Evolutionary conservation across 2,888 invertebrate genomes (phyloP).

Genomic region (Cantharis rustica): DNA sequence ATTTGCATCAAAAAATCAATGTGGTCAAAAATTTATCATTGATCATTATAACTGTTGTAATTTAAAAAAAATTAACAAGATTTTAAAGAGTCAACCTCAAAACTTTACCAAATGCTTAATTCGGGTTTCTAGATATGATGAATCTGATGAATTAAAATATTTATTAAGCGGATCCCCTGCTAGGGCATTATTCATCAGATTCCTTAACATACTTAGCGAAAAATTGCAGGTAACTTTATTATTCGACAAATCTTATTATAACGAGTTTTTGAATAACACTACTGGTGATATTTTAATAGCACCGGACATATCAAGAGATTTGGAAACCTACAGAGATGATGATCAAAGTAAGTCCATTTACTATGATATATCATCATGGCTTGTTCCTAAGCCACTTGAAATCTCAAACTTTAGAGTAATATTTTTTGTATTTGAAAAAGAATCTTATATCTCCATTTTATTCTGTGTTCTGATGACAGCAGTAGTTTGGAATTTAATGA

Average conservation of each 20-base stretch:
- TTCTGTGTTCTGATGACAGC: background rate
- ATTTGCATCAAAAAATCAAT: background rate
- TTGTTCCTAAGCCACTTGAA: background rate
- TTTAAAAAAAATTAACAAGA: too few relatives aligned
- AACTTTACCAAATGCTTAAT: too few relatives aligned
- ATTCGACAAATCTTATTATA: background rate
- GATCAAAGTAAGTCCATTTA: background rate
- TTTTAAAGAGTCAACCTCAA: too few relatives aligned
- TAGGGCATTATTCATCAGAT: background rate
- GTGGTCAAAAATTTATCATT: background rate
- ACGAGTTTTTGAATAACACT: background rate
- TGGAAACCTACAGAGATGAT: background rate
- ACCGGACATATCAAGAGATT: background rate
- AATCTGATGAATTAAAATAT: background rate
- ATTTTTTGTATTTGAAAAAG: background rate
- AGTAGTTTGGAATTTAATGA: background rate
- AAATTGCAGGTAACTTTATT: background rate
- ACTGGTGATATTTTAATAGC: background rate
- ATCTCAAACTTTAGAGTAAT: background rate
- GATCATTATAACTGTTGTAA: too few relatives aligned
- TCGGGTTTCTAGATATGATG: too few relatives aligned
- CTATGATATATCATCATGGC: background rate
- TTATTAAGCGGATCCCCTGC: background rate
- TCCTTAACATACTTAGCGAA: background rate
- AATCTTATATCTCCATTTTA: background rate